Evolutionary conservation across 2,888 invertebrate genomes (phyloP).

Genomic region (Agrotis puta): DNA sequence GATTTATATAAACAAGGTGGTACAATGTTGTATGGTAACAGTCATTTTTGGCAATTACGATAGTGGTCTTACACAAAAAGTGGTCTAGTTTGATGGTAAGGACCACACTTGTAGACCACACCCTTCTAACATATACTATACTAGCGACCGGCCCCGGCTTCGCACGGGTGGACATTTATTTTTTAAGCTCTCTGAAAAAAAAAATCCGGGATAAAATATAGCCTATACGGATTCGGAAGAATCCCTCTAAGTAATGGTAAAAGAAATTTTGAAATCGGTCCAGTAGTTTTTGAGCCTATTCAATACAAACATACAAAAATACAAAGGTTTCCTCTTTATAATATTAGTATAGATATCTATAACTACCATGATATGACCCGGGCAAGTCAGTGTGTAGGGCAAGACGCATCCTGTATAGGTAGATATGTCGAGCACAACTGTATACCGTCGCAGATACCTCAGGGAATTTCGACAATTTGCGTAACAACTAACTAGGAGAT

Average conservation of each 20-base stretch:
- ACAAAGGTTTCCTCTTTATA: too few species aligned
- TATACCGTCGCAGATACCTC: constrained; percentile 61
- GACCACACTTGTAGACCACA: neutral
- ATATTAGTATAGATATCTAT: too few species aligned
- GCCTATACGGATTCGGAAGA: too few species aligned
- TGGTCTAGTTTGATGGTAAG: neutral
- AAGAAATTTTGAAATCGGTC: too few species aligned
- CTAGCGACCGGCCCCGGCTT: too few species aligned
- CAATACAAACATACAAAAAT: too few species aligned
- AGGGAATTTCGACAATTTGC: constrained; percentile 44
- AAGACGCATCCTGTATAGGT: constrained; percentile 65
- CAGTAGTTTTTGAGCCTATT: too few species aligned
- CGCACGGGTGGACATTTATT: too few species aligned
- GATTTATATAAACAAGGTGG: too few species aligned
- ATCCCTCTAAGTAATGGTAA: too few species aligned
- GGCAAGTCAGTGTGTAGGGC: constrained; percentile 62
- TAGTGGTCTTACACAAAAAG: neutral
- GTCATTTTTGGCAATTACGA: neutral
- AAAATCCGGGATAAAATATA: too few species aligned
- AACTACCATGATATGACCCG: constrained; percentile 50
- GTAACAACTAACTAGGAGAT: constrained; percentile 44
- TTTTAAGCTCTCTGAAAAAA: too few species aligned
- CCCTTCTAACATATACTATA: neutral
- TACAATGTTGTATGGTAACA: neutral
- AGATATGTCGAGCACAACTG: constrained; percentile 60